Evolutionary conservation across 2,797 vertebrate genomes (phyloP), one percentile per base, ranked within the genome.

Genomic region (Loriculus beryllinus): DNA sequence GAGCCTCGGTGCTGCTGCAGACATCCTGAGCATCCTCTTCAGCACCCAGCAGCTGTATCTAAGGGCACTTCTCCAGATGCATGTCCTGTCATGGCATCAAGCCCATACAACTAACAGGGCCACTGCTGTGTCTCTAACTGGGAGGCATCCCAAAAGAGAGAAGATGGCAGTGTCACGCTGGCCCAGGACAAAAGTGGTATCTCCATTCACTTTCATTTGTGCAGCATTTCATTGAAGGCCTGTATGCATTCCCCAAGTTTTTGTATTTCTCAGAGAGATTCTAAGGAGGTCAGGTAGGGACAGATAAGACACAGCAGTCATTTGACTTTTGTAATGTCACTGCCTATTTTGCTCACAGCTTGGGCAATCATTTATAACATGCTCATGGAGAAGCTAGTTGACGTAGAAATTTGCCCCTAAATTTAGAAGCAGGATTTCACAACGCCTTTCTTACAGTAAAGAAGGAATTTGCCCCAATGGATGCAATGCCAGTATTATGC

Each of bases 261-360:
- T 63, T 78, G 21, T 75, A 62, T 52, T 86, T 93, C 56, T 86
- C 65, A 23, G 64, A 40, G 56, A 92, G 72, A 72, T 83, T 92
- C 86, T 84, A 77, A 86, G 88, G 78, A 91, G 92, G 93, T 96
- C 92, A 88, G 52, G 67, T 78, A 78, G 83, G 92, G 94, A 96
- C 88, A 96, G 67, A 70, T 5, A 95, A 62, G 29, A 43, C 56
- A 39, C 49, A 82, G 85, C 78, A 89, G 83, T 77, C 93, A 76
- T 68, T 90, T 95, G 85, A 82, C 85, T 94, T 95, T 47, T 84
- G 63, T 92, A 95, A 89, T 96, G 90, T 95, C 96, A 93, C 72
- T 68, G 57, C 91, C 94, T 94, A 86, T 97, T 96, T 82, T 79
- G 37, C 92, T 94, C 88, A 79, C 39, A 92, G 15, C 72, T 86